Evolutionary conservation across 1,140 invertebrate species (phyloP).

Genomic region (Zophobas morio): DNA sequence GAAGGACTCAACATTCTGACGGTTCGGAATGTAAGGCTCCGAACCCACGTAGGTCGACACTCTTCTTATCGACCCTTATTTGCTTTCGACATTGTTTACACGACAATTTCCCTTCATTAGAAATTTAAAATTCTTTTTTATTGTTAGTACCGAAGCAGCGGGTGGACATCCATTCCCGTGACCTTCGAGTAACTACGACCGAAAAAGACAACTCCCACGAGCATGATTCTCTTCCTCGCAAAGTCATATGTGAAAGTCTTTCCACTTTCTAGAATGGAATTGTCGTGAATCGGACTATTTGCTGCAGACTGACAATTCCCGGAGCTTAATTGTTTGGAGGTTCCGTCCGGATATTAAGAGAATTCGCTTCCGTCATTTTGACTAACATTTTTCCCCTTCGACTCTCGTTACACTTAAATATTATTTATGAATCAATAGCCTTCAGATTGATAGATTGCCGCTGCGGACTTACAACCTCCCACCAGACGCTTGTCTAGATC

Average conservation of each 20-base stretch:
- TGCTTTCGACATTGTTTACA: conserved; percentile 23
- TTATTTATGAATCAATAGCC: conserved; percentile 38
- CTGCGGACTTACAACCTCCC: not conserved
- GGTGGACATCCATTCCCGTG: not conserved
- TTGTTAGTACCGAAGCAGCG: not conserved
- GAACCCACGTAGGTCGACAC: conserved; percentile 8
- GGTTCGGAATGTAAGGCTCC: not conserved
- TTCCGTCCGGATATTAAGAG: conserved; percentile 29
- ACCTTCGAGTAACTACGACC: conserved; percentile 24
- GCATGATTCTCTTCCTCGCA: conserved; percentile 14
- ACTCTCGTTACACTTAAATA: conserved; percentile 17
- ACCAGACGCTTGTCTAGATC: not conserved
- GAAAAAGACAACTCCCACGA: conserved; percentile 25
- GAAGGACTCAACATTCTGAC: conserved; percentile 23
- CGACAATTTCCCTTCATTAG: conserved; percentile 27
- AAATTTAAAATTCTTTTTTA: conserved; percentile 40
- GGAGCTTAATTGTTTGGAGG: conserved; percentile 30
- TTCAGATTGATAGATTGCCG: conserved; percentile 27
- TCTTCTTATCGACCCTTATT: conserved; percentile 30
- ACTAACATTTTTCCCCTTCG: conserved; percentile 3
- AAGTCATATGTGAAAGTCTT: conserved; percentile 21
- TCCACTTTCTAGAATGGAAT: conserved; percentile 29
- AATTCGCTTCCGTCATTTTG: not conserved
- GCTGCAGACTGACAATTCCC: conserved; percentile 6
- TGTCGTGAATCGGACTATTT: conserved; percentile 11